Percentiles rank a stretch among this genome's conserved stretches.
These are phyloP conservation scores for Sebastes jordani DNA, from an alignment of 2,797 vertebrate genomes.

Conservation along the genomic window DNA sequence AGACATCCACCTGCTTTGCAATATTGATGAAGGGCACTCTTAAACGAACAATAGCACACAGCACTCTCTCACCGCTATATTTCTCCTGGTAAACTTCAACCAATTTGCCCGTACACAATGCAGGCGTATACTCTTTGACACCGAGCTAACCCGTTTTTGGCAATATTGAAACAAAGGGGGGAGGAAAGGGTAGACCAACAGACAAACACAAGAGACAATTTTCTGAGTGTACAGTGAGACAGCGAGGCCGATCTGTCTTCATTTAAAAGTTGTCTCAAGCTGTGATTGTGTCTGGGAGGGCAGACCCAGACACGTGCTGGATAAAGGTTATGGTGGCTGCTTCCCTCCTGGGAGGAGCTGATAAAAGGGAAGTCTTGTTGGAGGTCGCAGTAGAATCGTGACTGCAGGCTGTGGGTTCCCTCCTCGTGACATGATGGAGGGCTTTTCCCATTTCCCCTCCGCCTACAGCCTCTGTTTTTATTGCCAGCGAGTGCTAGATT, in stretches of 20 bases:
- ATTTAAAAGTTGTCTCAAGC: slow-evolving; percentile 71
- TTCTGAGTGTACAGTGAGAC: slow-evolving; percentile 53
- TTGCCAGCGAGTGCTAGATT: neutral
- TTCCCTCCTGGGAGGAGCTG: slow-evolving; percentile 48
- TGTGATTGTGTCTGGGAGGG: slow-evolving; percentile 68
- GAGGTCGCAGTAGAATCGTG: slow-evolving; percentile 42
- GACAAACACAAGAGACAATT: slow-evolving; percentile 56
- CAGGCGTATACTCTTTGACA: slow-evolving; percentile 39
- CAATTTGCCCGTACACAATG: slow-evolving; percentile 33
- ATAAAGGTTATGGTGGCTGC: slow-evolving; percentile 53
- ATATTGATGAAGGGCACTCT: slow-evolving; percentile 53
- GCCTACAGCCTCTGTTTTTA: slow-evolving; percentile 7
- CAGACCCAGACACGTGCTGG: slow-evolving; percentile 41
- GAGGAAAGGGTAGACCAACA: slow-evolving; percentile 18
- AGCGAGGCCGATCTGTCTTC: slow-evolving; percentile 63
- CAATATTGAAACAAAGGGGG: slow-evolving; percentile 56
- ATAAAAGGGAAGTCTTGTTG: slow-evolving; percentile 69
- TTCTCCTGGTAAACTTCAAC: slow-evolving; percentile 29
- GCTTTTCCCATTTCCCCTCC: slow-evolving; percentile 47
- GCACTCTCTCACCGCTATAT: slow-evolving; percentile 6
- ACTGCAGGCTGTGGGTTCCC: slow-evolving; percentile 23
- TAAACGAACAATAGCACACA: slow-evolving; percentile 23
- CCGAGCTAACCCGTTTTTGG: slow-evolving; percentile 54
- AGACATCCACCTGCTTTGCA: slow-evolving; percentile 39
- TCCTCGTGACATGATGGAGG: slow-evolving; percentile 43